Conservation (phyloP, 2,797 vertebrate species). For the Microcaecilia unicolor region DNA sequence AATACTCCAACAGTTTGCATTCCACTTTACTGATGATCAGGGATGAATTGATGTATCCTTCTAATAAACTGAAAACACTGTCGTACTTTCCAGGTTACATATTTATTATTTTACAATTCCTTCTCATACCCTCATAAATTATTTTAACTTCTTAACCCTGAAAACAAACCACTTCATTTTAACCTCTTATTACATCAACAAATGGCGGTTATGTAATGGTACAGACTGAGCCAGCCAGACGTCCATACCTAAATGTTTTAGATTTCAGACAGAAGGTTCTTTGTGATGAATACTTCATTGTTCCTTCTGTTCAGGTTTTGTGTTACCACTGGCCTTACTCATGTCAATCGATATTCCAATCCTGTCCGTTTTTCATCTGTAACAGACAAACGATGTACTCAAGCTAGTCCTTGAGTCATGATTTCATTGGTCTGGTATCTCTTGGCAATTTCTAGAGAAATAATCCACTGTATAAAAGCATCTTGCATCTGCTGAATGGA, state of each 20-base stretch:
- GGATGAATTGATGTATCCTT: too few species aligned
- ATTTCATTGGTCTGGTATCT: not conserved
- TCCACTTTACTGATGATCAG: too few species aligned
- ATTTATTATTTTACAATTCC: too few species aligned
- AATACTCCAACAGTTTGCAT: too few species aligned
- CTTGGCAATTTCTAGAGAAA: not conserved
- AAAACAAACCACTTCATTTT: too few species aligned
- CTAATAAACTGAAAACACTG: too few species aligned
- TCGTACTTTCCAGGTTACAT: too few species aligned
- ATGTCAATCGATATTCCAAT: not conserved
- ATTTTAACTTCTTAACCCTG: too few species aligned
- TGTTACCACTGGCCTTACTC: conserved; percentile 10
- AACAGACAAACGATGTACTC: not conserved
- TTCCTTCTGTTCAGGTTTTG: conserved; percentile 2
- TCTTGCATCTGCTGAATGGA: conserved; percentile 4
- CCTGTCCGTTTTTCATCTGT: not conserved
- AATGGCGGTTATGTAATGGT: conserved; percentile 4
- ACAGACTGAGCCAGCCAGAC: not conserved
- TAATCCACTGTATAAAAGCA: not conserved
- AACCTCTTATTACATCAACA: conserved; percentile 3
- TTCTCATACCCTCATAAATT: too few species aligned
- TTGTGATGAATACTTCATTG: conserved; percentile 3
- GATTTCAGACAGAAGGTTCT: not conserved
- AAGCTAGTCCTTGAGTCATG: not conserved
- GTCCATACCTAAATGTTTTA: not conserved